Evolutionary conservation across 2,888 invertebrate genomes (phyloP).

Genomic region (Chrysina gloriosa): DNA sequence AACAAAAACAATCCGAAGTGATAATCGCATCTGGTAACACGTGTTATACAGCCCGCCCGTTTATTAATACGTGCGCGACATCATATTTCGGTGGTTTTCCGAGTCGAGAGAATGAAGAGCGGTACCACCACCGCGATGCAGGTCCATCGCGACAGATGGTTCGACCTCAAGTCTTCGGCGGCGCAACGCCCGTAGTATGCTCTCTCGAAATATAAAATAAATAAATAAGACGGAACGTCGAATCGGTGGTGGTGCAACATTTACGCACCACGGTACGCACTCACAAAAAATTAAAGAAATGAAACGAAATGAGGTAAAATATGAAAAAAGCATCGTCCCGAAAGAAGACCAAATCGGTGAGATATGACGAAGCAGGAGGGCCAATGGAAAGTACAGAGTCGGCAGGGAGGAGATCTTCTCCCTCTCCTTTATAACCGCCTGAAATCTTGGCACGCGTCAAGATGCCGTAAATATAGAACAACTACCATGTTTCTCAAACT

Average conservation of each 20-base stretch:
- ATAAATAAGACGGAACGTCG: neutral
- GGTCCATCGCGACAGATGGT: constrained; percentile 20
- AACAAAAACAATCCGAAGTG: constrained; percentile 26
- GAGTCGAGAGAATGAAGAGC: neutral
- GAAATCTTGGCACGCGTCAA: constrained; percentile 65
- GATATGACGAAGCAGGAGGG: constrained; percentile 54
- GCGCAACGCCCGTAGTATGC: no score
- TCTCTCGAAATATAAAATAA: neutral
- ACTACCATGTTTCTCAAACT: constrained; percentile 61
- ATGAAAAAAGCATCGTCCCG: constrained; percentile 39
- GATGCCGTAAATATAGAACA: constrained; percentile 65
- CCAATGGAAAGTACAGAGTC: constrained; percentile 54
- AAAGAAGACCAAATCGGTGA: constrained; percentile 34
- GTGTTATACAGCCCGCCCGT: constrained; percentile 25
- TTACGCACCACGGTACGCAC: no score
- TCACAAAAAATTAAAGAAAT: neutral
- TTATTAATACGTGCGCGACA: constrained; percentile 13
- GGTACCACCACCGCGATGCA: constrained; percentile 4
- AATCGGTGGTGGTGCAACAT: constrained; percentile 14
- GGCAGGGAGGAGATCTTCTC: constrained; percentile 48
- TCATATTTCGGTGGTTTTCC: constrained; percentile 21
- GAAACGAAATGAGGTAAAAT: constrained; percentile 23
- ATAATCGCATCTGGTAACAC: constrained; percentile 35
- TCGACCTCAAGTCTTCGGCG: constrained; percentile 16
- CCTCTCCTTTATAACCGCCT: constrained; percentile 54